phyloP scores from a whole-genome alignment of 2,113 vertebrate species.

The Talpa occidentalis region DNA sequence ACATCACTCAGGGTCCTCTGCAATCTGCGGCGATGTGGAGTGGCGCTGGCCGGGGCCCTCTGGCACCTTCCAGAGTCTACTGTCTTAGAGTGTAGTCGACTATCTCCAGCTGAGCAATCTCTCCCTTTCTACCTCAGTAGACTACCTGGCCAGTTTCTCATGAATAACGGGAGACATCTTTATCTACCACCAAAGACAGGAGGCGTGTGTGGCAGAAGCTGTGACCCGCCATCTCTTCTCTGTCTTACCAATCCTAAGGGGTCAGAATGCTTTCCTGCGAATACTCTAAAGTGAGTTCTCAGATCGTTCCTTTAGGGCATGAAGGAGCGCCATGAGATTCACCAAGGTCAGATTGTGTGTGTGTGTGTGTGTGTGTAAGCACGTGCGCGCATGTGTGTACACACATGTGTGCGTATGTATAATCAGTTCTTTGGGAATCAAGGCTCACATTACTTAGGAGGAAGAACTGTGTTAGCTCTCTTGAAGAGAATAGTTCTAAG shows the following conservation, averaged over 20 bases:
- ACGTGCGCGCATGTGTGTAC: neutral
- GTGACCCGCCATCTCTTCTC: neutral
- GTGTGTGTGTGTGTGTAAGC: neutral
- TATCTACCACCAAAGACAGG: neutral
- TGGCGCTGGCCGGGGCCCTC: neutral
- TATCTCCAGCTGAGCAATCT: neutral
- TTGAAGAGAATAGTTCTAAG: neutral
- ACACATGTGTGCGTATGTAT: too few species aligned
- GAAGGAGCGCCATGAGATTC: neutral
- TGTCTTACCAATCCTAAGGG: neutral
- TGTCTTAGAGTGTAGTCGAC: neutral
- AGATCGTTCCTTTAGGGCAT: neutral
- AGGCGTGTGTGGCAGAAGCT: neutral
- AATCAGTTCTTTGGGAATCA: conserved; percentile 1
- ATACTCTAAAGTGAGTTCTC: neutral
- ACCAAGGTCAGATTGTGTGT: neutral
- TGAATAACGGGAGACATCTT: neutral
- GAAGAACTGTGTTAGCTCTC: neutral
- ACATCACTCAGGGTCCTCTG: neutral
- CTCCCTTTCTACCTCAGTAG: neutral
- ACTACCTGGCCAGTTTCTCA: neutral
- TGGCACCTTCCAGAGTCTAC: neutral
- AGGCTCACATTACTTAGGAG: neutral
- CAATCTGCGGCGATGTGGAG: neutral
- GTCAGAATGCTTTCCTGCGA: conserved; percentile 22